Conservation (phyloP, 1,140 invertebrate genomes). For the Melipona quadrifasciata region DNA sequence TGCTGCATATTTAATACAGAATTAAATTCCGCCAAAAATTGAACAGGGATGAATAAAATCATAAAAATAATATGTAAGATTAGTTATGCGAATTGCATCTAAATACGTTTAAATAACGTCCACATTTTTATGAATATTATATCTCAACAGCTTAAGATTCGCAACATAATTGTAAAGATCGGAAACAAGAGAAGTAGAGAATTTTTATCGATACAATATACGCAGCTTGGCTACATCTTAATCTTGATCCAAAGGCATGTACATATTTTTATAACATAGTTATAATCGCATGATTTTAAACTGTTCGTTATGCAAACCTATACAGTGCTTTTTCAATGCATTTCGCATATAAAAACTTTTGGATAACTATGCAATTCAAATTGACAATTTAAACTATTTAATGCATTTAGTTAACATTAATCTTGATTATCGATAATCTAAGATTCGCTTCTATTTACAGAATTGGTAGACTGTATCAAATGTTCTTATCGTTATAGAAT, state of each 20-base stretch:
- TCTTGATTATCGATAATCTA: too few species aligned
- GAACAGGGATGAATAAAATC: neutral
- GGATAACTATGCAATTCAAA: neutral
- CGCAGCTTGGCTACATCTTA: conserved; percentile 12
- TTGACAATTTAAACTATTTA: neutral
- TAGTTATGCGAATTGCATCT: neutral
- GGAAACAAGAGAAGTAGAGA: neutral
- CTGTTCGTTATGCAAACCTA: conserved; percentile 21
- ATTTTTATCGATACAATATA: neutral
- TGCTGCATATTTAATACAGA: conserved; percentile 17
- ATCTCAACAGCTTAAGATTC: neutral
- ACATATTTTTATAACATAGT: conserved; percentile 7
- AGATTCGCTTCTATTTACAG: neutral
- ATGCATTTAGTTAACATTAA: conserved; percentile 14
- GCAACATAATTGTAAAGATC: neutral
- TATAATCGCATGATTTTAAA: conserved; percentile 19
- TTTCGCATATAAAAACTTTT: neutral
- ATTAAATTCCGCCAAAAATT: conserved; percentile 8
- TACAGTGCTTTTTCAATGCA: neutral
- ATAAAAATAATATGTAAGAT: neutral
- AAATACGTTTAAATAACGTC: neutral
- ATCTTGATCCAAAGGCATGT: conserved; percentile 24
- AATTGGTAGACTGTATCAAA: neutral
- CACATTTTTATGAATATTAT: neutral
- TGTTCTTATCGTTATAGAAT: neutral